Base-by-base conservation (phyloP, 1,140 invertebrate species). In the Pseudoatta argentina region DNA sequence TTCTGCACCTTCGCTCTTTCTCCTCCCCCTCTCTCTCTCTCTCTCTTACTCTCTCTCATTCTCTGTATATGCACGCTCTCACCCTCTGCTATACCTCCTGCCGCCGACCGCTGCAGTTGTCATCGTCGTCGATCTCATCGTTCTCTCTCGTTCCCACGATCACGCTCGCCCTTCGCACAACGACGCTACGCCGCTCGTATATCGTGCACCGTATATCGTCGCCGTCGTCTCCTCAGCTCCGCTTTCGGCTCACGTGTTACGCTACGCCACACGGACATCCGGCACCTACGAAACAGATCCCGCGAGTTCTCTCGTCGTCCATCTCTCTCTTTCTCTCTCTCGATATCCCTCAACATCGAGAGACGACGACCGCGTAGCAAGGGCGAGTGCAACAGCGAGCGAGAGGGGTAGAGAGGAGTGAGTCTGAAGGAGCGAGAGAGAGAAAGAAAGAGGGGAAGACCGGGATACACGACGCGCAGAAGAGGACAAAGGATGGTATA, bases 81-180 rank as follows among this genome's bases (percentile, higher is more conserved):
- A 39, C 55, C 39, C 69, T 83, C 39, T 63, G 67, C 16, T 63
- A 5, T 30, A 61, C 16, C 79, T 18, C 24, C 51, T 73, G 79
- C 39, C 18, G 24, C 0, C 10, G 7, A 16, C 48, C 34, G 10
- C 3, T 48, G 27, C 8, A 34, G 16, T 57, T n/a, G 21, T 39
- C 51, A 10, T 27, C 27, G 16, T 21, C 27, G 4, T 34, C 39
- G 66, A 34, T 48, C 51, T 71, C 30, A 3, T 73, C 72, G 51
- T 16, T 69, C 71, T 63, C 71, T 72, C 77, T 88, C 77, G 71
- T 87, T 87, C 64, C 83, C 79, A 69, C 76, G 72, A 82, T 61
- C 59, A 59, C 73, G 79, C 55, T 82, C 30, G 61, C 59, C 18
- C 53, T 30, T 89, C 53, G 72, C 39, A 39, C 73, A 78, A 85